Percentiles rank a stretch among this genome's conserved stretches.
phyloP scores from a whole-genome alignment of 2,797 vertebrate species.

The Phoebastria nigripes region DNA sequence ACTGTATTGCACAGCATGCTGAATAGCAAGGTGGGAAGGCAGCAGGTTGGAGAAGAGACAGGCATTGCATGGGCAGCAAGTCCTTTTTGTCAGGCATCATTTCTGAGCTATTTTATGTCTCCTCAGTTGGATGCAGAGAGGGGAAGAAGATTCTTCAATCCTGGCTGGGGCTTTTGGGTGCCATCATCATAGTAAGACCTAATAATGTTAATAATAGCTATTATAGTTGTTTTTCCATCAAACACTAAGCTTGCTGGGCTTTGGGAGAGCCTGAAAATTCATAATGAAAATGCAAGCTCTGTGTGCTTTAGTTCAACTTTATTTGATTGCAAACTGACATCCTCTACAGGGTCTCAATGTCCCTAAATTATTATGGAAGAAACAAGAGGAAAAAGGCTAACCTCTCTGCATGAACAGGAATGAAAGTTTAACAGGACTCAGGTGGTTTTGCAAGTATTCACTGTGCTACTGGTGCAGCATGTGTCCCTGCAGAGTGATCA shows the following conservation, averaged over 20 bases:
- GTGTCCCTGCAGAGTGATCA: background rate
- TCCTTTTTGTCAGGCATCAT: background rate
- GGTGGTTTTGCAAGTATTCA: background rate
- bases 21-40: background rate
- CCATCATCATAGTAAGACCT: background rate
- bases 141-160: background rate
- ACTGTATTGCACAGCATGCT: background rate
- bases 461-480: background rate
- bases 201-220: background rate
- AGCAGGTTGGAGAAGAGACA: background rate
- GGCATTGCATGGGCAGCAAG: background rate
- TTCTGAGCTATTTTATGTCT: background rate
- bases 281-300: background rate
- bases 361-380: background rate
- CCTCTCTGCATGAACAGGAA: background rate
- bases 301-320: background rate
- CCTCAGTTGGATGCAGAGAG: background rate
- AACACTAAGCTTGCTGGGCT: background rate
- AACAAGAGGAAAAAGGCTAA: background rate
- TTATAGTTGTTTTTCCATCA: background rate
- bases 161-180: background rate
- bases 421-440: background rate
- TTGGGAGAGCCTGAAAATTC: background rate
- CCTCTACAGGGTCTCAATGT: background rate
- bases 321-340: conserved; percentile 6